A percentile compares a stretch with the other conserved stretches of the same genome.
Evolutionary conservation across 92 coral and sea anemone species (phyloP).

Genomic region (Desmophyllum pertusum): DNA sequence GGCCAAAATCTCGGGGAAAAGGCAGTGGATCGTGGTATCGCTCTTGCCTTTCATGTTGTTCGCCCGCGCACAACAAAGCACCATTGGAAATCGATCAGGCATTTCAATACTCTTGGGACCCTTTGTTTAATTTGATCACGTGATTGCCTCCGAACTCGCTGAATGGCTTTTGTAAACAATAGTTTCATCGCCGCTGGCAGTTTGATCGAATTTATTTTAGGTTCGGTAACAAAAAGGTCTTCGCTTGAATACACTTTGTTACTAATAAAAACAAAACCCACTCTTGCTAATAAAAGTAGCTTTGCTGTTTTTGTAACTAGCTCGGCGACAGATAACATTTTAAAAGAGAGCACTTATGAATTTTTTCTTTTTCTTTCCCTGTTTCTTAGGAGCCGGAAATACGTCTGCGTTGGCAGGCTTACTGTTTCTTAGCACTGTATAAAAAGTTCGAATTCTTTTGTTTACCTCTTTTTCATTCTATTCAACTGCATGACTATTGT

Average conservation of each 20-base stretch:
- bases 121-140: slow-evolving; percentile 68
- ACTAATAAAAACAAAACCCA: not conserved
- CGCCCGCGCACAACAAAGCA: slow-evolving; percentile 74
- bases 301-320: not conserved
- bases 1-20: slow-evolving; percentile 98
- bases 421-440: not conserved
- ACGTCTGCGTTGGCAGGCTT: too few species aligned
- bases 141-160: slow-evolving; percentile 35
- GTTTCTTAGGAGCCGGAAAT: too few species aligned
- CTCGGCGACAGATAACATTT: not conserved
- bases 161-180: slow-evolving; percentile 57
- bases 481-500: not conserved
- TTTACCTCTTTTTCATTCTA: not conserved
- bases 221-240: not conserved
- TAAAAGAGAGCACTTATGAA: not conserved
- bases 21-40: slow-evolving; percentile 84
- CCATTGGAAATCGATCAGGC: slow-evolving; percentile 82
- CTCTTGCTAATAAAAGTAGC: slow-evolving; percentile 1
- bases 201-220: not conserved
- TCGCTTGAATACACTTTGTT: slow-evolving; percentile 7
- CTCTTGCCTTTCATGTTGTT: slow-evolving; percentile 74
- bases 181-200: slow-evolving; percentile 14
- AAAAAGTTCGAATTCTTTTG: not conserved
- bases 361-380: not conserved
- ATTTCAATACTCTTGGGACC: slow-evolving; percentile 89